Evolutionary conservation across 92 coral and sea anemone genomes (phyloP).

Genomic region (Parazoanthus swiftii): DNA sequence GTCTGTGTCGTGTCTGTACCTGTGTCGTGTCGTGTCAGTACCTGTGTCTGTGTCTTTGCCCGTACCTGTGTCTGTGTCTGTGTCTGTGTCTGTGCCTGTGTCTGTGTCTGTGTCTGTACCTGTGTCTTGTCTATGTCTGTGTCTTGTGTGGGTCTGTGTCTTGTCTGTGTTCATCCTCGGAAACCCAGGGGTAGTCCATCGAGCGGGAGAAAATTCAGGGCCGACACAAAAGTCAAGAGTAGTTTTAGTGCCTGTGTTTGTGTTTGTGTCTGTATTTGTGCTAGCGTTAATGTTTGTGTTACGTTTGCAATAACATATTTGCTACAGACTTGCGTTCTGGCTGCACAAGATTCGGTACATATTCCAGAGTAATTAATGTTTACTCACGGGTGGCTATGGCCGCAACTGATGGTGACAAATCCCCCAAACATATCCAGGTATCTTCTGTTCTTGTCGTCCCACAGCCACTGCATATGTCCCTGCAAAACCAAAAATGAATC

Average conservation of each 20-base stretch:
- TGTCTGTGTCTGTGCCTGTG: no score
- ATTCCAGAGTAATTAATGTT: neutral
- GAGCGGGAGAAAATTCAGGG: no score
- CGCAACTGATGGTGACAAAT: constrained; percentile 91
- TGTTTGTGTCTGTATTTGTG: neutral
- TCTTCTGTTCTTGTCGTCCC: constrained; percentile 87
- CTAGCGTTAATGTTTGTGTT: neutral
- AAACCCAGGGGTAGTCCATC: no score
- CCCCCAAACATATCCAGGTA: constrained; percentile 97
- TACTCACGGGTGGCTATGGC: constrained; percentile 98
- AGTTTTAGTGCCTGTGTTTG: no score
- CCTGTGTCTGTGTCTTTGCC: no score
- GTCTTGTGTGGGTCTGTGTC: neutral
- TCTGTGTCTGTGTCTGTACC: no score
- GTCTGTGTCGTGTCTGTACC: no score
- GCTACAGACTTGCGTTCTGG: neutral
- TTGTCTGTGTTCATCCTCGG: no score
- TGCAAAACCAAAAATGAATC: constrained; percentile 4
- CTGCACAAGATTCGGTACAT: neutral
- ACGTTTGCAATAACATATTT: neutral
- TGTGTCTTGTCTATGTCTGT: no score
- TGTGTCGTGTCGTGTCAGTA: no score
- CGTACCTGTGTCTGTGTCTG: no score
- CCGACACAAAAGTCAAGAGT: no score
- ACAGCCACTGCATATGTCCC: constrained; percentile 99